Conservation (phyloP, 2,888 invertebrate genomes). For the Drosophila picticornis region DNA sequence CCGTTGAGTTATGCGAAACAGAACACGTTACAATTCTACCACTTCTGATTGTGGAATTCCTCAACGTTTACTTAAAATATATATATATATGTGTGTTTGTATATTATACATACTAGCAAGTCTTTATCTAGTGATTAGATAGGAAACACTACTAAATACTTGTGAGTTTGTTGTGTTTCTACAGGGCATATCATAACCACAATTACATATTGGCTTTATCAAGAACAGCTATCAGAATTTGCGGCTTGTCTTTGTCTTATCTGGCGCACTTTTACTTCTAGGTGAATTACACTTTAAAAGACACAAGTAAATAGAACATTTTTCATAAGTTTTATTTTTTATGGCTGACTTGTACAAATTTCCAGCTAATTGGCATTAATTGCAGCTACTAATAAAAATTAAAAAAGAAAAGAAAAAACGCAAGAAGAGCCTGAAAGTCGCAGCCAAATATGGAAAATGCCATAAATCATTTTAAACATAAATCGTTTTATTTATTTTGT, state of each 20-base stretch:
- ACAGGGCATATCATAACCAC: conserved; percentile 44
- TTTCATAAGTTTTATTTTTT: conserved; percentile 11
- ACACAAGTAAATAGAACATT: background rate
- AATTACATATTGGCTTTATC: conserved; percentile 68
- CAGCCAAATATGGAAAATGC: background rate
- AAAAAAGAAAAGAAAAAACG: background rate
- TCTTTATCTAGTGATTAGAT: conserved; percentile 61
- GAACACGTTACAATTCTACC: background rate
- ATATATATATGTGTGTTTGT: background rate
- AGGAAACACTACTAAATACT: conserved; percentile 31
- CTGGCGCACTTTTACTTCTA: conserved; percentile 27
- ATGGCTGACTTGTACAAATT: conserved; percentile 4
- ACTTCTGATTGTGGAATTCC: conserved; percentile 51
- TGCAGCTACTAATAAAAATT: background rate
- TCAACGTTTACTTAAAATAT: conserved; percentile 12
- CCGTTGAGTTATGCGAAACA: conserved; percentile 34
- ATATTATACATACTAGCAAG: background rate
- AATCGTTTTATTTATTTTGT: conserved; percentile 53
- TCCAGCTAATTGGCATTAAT: conserved; percentile 6
- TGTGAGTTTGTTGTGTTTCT: conserved; percentile 21
- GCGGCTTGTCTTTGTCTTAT: conserved; percentile 43
- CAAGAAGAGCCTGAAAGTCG: background rate
- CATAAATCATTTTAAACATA: conserved; percentile 56
- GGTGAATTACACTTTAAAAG: conserved; percentile 11
- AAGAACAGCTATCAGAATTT: conserved; percentile 37